Conservation (phyloP, 2,888 invertebrate species). For the Drosophila infuscata region DNA sequence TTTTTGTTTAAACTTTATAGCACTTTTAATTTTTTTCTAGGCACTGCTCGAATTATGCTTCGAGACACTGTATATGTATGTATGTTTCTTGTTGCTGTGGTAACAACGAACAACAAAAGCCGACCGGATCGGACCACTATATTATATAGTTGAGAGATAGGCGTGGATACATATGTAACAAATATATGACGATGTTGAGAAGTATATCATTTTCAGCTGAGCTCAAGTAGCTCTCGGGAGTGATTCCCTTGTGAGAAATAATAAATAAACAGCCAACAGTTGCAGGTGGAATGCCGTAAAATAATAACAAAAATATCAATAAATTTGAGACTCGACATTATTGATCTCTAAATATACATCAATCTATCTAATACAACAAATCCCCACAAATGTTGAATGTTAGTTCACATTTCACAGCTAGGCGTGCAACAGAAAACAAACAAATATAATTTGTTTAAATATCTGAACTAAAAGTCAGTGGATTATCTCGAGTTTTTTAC, state of each 20-base stretch:
- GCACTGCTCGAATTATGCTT: no score
- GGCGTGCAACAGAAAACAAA: neutral
- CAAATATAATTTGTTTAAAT: neutral
- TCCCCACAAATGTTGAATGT: neutral
- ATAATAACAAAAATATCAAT: neutral
- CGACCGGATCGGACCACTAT: neutral
- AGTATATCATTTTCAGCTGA: neutral
- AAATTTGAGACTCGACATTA: neutral
- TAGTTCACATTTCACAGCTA: neutral
- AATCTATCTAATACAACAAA: neutral
- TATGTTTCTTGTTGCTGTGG: neutral
- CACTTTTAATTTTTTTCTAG: no score
- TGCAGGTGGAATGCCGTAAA: neutral
- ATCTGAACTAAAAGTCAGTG: neutral
- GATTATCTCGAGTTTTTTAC: neutral
- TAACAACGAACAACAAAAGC: neutral
- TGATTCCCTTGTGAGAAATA: neutral
- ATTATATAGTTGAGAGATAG: neutral
- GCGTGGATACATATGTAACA: neutral
- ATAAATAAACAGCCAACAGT: neutral
- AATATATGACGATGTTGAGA: neutral
- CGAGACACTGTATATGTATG: no score
- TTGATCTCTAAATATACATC: neutral
- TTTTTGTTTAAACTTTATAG: no score
- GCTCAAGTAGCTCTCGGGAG: neutral